These are phyloP conservation scores for Nothoprocta pentlandii DNA, from an alignment of 2,113 vertebrate genomes.

Conservation along the genomic window DNA sequence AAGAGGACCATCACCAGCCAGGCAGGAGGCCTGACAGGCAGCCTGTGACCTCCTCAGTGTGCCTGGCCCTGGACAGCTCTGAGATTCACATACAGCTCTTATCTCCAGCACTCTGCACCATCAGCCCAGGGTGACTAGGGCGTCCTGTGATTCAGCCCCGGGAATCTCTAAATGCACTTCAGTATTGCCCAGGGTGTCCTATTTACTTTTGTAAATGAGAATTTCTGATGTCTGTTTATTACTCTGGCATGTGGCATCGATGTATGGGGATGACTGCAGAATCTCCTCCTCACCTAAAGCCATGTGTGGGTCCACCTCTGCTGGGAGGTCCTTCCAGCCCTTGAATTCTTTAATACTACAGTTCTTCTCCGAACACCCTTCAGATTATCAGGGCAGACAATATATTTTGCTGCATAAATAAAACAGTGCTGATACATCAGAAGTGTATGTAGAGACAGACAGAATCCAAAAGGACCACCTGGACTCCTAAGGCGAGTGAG, in stretches of 20 bases:
- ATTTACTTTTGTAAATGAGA: not conserved
- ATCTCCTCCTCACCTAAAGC: not conserved
- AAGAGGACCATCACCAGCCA: not conserved
- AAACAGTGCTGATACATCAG: not conserved
- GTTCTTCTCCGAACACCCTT: not conserved
- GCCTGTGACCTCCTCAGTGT: not conserved
- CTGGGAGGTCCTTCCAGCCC: not conserved
- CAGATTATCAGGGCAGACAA: not conserved
- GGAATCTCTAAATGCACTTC: not conserved
- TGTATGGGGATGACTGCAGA: not conserved
- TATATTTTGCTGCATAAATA: not conserved
- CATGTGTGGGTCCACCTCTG: not conserved
- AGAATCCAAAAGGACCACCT: not conserved
- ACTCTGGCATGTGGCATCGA: not conserved
- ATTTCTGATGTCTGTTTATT: not conserved
- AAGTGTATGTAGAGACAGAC: not conserved
- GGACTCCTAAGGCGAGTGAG: not conserved
- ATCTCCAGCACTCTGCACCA: not conserved
- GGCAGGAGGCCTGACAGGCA: not conserved
- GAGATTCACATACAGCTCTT: not conserved
- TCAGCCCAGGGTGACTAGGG: not conserved
- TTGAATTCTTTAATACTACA: rapidly evolving
- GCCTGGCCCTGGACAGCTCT: not conserved
- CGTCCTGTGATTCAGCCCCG: not conserved
- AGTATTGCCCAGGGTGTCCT: not conserved